A percentile compares a stretch with the other conserved stretches of the same genome.
phyloP scores from a whole-genome alignment of 2,113 vertebrate genomes.

The Lasiurus cinereus region DNA sequence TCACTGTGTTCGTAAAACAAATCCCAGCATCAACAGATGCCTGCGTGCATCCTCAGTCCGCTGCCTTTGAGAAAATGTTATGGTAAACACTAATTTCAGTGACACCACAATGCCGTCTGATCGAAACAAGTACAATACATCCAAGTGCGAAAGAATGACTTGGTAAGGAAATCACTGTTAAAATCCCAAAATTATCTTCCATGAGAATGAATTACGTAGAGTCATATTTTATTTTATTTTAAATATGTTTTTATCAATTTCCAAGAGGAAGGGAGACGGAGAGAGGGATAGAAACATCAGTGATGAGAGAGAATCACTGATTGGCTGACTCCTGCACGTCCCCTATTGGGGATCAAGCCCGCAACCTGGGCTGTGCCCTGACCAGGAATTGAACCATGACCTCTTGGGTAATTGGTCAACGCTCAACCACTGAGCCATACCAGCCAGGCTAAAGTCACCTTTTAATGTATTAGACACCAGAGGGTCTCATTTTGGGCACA shows the following conservation, averaged over 20 bases:
- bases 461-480: not conserved
- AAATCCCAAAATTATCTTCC: not conserved
- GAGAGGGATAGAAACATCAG: too few species aligned
- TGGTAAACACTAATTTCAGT: not conserved
- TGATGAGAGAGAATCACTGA: too few species aligned
- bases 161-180: not conserved
- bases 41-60: not conserved
- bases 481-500: not conserved
- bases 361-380: too few species aligned
- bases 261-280: too few species aligned
- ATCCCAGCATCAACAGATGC: not conserved
- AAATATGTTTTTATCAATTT: too few species aligned
- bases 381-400: too few species aligned
- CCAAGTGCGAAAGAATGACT: not conserved
- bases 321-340: too few species aligned
- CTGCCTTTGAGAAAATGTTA: not conserved
- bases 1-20: not conserved
- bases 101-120: not conserved
- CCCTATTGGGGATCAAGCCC: too few species aligned
- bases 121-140: constrained; percentile 10
- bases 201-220: not conserved
- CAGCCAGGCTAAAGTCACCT: not conserved
- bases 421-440: too few species aligned
- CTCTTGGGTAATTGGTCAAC: too few species aligned
- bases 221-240: too few species aligned